phyloP scores from a whole-genome alignment of 1,140 invertebrate species.

The Camponotus vicinus region DNA sequence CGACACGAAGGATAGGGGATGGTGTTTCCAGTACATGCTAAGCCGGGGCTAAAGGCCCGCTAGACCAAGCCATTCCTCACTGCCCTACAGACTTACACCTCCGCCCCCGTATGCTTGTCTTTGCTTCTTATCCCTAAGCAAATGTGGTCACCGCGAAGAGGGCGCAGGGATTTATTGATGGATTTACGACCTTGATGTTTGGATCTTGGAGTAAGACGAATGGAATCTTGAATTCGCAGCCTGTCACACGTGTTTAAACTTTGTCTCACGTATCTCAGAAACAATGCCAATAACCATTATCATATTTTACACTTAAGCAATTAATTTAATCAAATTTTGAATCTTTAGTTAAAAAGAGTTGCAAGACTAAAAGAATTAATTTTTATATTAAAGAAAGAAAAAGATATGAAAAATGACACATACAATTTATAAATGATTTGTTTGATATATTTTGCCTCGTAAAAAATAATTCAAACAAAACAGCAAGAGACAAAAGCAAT shows the following conservation, averaged over 20 bases:
- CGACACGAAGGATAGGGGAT: constrained; percentile 84
- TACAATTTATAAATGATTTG: background rate
- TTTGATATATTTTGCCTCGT: background rate
- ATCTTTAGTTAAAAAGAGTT: background rate
- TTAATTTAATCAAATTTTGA: background rate
- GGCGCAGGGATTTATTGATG: constrained; percentile 83
- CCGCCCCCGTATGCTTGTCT: constrained; percentile 80
- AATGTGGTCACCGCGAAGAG: constrained; percentile 80
- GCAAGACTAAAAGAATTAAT: background rate
- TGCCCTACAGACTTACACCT: constrained; percentile 81
- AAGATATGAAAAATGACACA: background rate
- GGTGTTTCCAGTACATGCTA: constrained; percentile 84
- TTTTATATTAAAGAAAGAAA: background rate
- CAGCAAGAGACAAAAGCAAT: constrained; percentile 28
- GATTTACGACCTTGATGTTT: constrained; percentile 80
- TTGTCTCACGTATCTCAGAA: constrained; percentile 13
- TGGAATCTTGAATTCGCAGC: constrained; percentile 73
- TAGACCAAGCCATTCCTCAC: constrained; percentile 85
- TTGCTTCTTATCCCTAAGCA: constrained; percentile 84
- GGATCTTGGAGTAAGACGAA: constrained; percentile 75
- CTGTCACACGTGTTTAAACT: constrained; percentile 68
- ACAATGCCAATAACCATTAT: background rate
- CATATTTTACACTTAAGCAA: background rate
- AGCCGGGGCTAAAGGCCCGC: constrained; percentile 85
- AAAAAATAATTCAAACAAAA: constrained; percentile 12